These are phyloP conservation scores for Slavum lentiscoides DNA, from an alignment of 2,888 invertebrate species.

Conservation along the genomic window DNA sequence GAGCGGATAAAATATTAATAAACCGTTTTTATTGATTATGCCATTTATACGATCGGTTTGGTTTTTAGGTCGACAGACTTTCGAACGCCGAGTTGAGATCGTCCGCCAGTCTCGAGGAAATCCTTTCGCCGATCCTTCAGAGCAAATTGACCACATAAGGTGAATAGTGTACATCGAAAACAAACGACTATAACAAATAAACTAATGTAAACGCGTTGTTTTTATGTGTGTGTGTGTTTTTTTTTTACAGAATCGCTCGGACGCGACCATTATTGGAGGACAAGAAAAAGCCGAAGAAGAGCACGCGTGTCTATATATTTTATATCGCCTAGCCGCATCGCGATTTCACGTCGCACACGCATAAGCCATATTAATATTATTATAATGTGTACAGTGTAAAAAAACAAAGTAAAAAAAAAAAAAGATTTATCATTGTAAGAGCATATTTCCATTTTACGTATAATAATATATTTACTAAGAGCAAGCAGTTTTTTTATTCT, in stretches of 20 bases:
- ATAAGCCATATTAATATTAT: constrained; percentile 4
- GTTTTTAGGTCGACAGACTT: constrained; percentile 29
- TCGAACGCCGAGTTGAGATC: constrained; percentile 37
- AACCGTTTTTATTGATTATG: too few relatives aligned
- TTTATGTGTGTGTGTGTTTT: too few relatives aligned
- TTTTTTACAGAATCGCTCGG: not conserved
- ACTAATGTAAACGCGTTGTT: not conserved
- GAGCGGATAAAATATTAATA: too few relatives aligned
- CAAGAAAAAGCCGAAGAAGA: not conserved
- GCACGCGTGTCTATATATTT: too few relatives aligned
- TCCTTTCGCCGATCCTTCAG: constrained; percentile 54
- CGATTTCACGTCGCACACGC: constrained; percentile 5
- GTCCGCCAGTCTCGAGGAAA: constrained; percentile 52
- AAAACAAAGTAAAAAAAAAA: not conserved
- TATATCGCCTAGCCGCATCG: not conserved
- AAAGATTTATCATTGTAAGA: not conserved
- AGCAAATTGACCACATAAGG: constrained; percentile 48
- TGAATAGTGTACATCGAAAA: not conserved
- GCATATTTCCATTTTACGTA: not conserved
- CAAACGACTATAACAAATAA: not conserved
- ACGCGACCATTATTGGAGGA: too few relatives aligned
- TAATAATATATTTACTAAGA: not conserved
- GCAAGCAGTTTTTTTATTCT: constrained; percentile 8
- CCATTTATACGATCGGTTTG: too few relatives aligned
- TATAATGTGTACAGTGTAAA: constrained; percentile 19